Base-by-base conservation (phyloP, 2,797 vertebrate genomes). In the Xiphophorus birchmanni region DNA sequence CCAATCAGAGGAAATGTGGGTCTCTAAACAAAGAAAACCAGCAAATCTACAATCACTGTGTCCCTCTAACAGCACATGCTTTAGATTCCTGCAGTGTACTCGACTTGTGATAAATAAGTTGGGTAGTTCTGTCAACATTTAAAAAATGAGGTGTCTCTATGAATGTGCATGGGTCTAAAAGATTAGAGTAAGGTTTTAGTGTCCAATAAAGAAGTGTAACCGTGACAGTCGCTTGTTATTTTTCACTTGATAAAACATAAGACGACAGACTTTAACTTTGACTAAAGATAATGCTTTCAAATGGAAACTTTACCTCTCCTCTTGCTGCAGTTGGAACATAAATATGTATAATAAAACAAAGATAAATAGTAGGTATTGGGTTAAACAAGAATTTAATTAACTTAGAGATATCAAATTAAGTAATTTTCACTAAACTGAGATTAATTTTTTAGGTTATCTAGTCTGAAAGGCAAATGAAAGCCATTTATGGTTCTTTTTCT, bases 181-280 rank as follows among this genome's bases (percentile, higher is more conserved):
- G 32, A 42, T 32, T 50, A 54, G 37, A 56, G 58, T 76, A 78
- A 83, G 52, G 90, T 89, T 87, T 93, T 86, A 86, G 86, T 86
- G 79, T 92, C 88, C 93, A 93, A 93, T 93, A 91, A 93, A 89
- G 87, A 91, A 76, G 82, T 92, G 91, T 91, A 94, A 94, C 93
- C 88, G 90, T 83, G 91, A 94, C 75, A 93, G 89, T 85, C 84
- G 87, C 80, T 89, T 86, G 93, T 94, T 95, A 94, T 90, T 85
- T 42, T 86, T 48, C 86, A 37, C 32, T n/a, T 65, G 90, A 96
- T 95, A 94, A 95, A 96, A 95, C 94, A 93, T 88, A 77, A 87
- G 85, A 90, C 91, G 94, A 94, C 91, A 94, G 91, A 90, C 92
- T 90, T 92, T 93, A 93, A 92, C 88, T 95, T 91, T 90, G 40